Evolutionary conservation across 1,140 invertebrate species (phyloP).

Genomic region (Hypsibius dujardini): DNA sequence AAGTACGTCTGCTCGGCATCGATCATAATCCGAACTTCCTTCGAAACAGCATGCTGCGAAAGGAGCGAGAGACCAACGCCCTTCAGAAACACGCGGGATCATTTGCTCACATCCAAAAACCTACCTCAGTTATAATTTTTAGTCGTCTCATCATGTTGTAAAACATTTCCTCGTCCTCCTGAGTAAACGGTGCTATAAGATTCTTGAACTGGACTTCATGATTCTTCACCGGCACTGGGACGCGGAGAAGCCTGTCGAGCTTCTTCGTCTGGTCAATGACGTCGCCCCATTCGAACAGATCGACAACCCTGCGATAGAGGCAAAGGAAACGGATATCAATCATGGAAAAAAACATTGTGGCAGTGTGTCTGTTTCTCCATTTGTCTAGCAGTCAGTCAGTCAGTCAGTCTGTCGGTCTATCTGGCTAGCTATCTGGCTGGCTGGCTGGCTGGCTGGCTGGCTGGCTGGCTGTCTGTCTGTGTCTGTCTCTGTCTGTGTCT

Average conservation of each 20-base stretch:
- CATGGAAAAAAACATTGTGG: too few species aligned
- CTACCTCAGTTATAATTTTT: slow-evolving; percentile 69
- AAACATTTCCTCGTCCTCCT: slow-evolving; percentile 94
- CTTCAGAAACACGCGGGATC: too few species aligned
- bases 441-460: too few species aligned
- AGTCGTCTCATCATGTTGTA: slow-evolving; percentile 85
- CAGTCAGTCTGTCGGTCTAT: too few species aligned
- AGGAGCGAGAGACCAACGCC: too few species aligned
- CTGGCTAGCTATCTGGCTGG: too few species aligned
- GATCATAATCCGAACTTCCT: slow-evolving; percentile 26
- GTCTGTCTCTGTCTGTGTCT: too few species aligned
- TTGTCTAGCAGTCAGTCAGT: too few species aligned
- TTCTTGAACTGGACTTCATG: slow-evolving; percentile 17
- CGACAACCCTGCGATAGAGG: slow-evolving; percentile 75
- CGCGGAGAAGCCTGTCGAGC: slow-evolving; percentile 21
- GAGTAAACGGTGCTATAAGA: slow-evolving; percentile 41
- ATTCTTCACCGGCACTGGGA: background rate
- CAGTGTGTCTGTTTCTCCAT: too few species aligned
- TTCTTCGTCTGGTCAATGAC: slow-evolving; percentile 52
- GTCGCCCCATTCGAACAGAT: slow-evolving; percentile 92
- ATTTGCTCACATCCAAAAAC: too few species aligned
- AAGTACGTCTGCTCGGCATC: slow-evolving; percentile 33
- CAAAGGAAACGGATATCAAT: too few species aligned
- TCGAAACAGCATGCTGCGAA: background rate
- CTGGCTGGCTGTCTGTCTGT: too few species aligned